Evolutionary conservation across 2,113 vertebrate species (phyloP), one percentile per base, ranked within the genome.

Genomic region (Triplophysa siluroides): DNA sequence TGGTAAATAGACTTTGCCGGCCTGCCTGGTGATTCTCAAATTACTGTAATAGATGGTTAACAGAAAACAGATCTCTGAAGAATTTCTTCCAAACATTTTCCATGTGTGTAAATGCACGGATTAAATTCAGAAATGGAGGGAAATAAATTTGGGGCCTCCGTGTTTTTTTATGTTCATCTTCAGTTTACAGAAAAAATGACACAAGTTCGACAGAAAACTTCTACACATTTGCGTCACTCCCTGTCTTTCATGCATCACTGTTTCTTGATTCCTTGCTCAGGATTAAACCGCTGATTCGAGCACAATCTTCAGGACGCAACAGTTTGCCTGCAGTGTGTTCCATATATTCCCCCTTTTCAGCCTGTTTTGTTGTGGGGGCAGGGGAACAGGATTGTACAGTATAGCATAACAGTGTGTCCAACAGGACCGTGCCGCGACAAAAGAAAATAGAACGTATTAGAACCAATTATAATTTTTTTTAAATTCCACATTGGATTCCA

Each of bases 191-290:
- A 84, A 83, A 83, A 56, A 47, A 79, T 89, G 86, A 86, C 74
- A 16, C 24, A 83, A 83, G 83, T 70, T 76, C 83, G 83, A 82
- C 84, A 71, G 67, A 26, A 19, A 80, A 60, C 81, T 83, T 63
- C 70, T 85, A 80, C 62, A 67, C 83, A 83, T 81, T 83, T 88
- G 81, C 89, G 89, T 91, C 90, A 92, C 3, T 82, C 73, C 68
- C 67, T 1, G 26, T 84, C 84, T 74, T 62, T 18, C 79, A 21
- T 72, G 64, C 83, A 81, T 83, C 80, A 29, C 78, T 86, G 23
- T 63, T 12, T 76, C 84, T 84, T 87, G 85, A 92, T 92, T 90
- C 86, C 86, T 86, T 72, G 1, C 24, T 0, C 1, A 45, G 87
- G 90, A 90, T 92, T 91, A 90, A 75, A 50, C 75, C 75, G 85